These are phyloP conservation scores for Dasypus novemcinctus DNA, from an alignment of 2,113 vertebrate species.

Conservation along the genomic window DNA sequence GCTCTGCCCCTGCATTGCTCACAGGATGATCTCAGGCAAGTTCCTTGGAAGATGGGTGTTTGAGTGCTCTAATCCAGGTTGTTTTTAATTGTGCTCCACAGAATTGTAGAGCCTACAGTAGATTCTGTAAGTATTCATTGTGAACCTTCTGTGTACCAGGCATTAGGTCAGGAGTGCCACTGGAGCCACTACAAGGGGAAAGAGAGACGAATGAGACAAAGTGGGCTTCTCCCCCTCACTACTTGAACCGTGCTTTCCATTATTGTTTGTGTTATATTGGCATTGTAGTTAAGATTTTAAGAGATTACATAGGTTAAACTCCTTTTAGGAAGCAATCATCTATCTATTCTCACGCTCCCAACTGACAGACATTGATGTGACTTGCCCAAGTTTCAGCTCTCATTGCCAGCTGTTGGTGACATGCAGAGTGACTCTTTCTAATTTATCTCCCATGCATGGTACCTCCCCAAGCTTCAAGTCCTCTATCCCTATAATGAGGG, in stretches of 20 bases:
- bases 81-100: not conserved
- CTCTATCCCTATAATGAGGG: not conserved
- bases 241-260: not conserved
- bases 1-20: not conserved
- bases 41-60: not conserved
- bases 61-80: not conserved
- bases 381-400: not conserved
- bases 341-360: not conserved
- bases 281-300: not conserved
- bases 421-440: not conserved
- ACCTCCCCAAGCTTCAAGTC: not conserved
- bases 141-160: not conserved
- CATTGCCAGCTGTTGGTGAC: not conserved
- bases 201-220: not conserved
- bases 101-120: not conserved
- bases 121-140: not conserved
- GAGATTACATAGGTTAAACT: not conserved
- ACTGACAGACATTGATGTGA: not conserved
- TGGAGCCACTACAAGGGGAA: not conserved
- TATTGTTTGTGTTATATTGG: accelerated
- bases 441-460: accelerated
- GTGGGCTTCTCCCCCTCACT: not conserved
- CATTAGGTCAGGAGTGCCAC: not conserved
- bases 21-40: not conserved
- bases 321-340: not conserved